Evolutionary conservation across 1,140 invertebrate genomes (phyloP).

Genomic region (Drosophila bocqueti): DNA sequence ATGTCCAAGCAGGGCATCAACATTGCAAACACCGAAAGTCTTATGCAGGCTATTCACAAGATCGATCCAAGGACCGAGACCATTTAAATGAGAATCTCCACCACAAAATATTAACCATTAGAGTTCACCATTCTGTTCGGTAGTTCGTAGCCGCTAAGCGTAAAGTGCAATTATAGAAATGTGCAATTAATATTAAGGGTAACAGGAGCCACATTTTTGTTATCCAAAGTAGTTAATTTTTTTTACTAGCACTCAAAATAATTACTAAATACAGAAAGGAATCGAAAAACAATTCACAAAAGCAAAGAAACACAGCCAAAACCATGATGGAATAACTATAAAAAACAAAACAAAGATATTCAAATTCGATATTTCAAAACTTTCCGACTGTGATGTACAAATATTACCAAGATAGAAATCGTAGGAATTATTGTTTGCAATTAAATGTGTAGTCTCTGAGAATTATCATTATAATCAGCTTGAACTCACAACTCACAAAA

Average conservation of each 20-base stretch:
- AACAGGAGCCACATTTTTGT: slow-evolving; percentile 7
- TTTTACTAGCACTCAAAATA: slow-evolving; percentile 1
- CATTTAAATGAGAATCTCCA: slow-evolving; percentile 30
- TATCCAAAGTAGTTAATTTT: slow-evolving; percentile 15
- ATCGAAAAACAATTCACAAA: neutral
- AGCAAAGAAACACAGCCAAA: slow-evolving; percentile 4
- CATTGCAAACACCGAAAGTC: slow-evolving; percentile 86
- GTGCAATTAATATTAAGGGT: slow-evolving; percentile 66
- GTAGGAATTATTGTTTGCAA: neutral
- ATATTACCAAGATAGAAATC: slow-evolving; percentile 3
- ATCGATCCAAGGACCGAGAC: slow-evolving; percentile 85
- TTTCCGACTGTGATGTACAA: slow-evolving; percentile 19
- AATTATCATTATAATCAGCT: neutral
- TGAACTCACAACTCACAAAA: neutral
- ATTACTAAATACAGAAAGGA: neutral
- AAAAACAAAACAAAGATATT: neutral
- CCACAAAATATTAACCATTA: neutral
- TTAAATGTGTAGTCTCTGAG: neutral
- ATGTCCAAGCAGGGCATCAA: slow-evolving; percentile 88
- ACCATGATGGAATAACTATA: neutral
- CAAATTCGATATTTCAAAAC: slow-evolving; percentile 2
- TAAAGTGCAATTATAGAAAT: slow-evolving; percentile 71
- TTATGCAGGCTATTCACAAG: slow-evolving; percentile 87
- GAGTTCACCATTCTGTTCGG: slow-evolving; percentile 14
- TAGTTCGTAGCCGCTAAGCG: slow-evolving; percentile 47